phyloP scores from a whole-genome alignment of 2,797 vertebrate species.

The Myripristis jacobus region DNA sequence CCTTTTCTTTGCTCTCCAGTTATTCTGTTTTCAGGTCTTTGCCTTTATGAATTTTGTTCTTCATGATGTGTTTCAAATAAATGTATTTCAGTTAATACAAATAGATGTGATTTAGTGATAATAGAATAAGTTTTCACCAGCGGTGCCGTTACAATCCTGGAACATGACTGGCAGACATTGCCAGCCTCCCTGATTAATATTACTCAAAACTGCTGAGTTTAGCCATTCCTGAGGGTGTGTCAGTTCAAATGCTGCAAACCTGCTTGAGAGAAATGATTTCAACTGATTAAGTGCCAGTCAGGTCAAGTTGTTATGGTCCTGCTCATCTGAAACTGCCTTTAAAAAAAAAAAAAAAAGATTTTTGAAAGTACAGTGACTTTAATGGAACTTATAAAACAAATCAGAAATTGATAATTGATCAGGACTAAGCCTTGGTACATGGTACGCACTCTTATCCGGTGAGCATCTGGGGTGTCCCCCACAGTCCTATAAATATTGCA shows the following conservation, averaged over 20 bases:
- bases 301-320: constrained; percentile 22
- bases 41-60: neutral
- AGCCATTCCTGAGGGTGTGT: constrained; percentile 36
- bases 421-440: too few relatives aligned
- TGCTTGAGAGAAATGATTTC: constrained; percentile 46
- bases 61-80: neutral
- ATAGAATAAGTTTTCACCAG: too few relatives aligned
- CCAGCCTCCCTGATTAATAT: constrained; percentile 32
- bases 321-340: neutral
- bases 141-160: neutral
- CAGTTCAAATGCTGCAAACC: constrained; percentile 50
- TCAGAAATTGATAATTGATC: too few relatives aligned
- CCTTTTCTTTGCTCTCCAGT: neutral
- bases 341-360: neutral
- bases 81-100: neutral
- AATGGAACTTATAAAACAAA: neutral
- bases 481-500: neutral
- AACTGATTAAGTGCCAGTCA: constrained; percentile 28
- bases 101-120: too few relatives aligned
- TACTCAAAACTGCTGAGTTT: constrained; percentile 25
- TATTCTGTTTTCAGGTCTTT: neutral
- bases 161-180: constrained; percentile 32
- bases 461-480: too few relatives aligned
- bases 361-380: neutral
- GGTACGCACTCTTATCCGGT: too few relatives aligned